Evolutionary conservation across 2,888 invertebrate species (phyloP).

Genomic region (Nasonovia ribisnigri): DNA sequence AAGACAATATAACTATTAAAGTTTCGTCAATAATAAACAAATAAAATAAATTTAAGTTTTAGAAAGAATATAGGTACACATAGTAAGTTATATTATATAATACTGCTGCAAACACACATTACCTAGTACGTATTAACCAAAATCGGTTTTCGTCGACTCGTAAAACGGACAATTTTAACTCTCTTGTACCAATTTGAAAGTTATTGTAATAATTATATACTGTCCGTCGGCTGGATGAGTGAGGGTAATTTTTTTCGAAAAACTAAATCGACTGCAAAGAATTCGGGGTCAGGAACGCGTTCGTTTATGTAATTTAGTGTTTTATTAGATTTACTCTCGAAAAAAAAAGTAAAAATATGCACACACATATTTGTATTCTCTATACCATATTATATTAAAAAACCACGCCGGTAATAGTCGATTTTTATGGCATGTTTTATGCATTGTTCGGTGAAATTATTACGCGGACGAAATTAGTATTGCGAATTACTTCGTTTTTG

Average conservation of each 20-base stretch:
- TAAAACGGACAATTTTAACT: not conserved
- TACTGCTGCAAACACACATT: not conserved
- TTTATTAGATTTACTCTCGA: constrained; percentile 6
- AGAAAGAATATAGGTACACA: not conserved
- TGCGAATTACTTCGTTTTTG: constrained; percentile 41
- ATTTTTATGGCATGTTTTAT: constrained; percentile 35
- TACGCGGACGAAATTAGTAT: constrained; percentile 40
- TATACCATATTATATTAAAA: not conserved
- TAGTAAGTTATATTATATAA: not conserved
- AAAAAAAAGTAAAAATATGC: constrained; percentile 30
- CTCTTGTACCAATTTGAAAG: not conserved
- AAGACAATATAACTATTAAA: not conserved
- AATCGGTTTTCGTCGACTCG: not conserved
- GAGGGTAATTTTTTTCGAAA: not conserved
- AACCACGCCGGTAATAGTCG: constrained; percentile 18
- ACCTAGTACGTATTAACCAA: not conserved
- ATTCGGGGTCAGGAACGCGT: not conserved
- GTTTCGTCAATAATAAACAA: not conserved
- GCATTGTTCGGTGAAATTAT: constrained; percentile 52
- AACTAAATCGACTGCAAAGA: constrained; percentile 17
- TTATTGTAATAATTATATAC: not conserved
- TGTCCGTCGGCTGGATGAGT: not conserved
- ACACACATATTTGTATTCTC: not conserved
- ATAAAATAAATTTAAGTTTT: not conserved
- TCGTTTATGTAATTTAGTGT: constrained; percentile 16